Percentiles rank a stretch among this genome's conserved stretches.
Evolutionary conservation across 2,113 vertebrate genomes (phyloP).

Genomic region (Charadrius vociferus): DNA sequence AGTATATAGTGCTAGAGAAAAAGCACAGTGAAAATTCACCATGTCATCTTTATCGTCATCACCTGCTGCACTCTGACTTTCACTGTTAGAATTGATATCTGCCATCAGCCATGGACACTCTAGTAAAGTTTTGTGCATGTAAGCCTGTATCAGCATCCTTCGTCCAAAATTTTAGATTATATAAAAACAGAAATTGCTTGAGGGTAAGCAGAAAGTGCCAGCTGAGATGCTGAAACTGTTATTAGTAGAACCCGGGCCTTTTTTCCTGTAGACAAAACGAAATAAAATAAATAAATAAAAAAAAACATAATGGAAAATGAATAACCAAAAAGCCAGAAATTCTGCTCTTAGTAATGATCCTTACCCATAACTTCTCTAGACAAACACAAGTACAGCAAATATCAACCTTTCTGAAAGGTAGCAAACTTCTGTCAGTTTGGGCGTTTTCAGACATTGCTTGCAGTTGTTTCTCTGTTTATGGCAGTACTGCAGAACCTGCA

Average conservation of each 20-base stretch:
- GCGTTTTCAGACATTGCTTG: neutral
- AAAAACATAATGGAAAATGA: neutral
- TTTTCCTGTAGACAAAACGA: neutral
- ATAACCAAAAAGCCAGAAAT: neutral
- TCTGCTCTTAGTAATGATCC: neutral
- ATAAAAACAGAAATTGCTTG: neutral
- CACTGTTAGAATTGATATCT: neutral
- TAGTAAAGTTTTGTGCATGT: neutral
- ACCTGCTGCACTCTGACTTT: neutral
- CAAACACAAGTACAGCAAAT: neutral
- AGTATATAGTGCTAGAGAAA: neutral
- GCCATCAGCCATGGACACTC: neutral
- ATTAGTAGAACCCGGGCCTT: neutral
- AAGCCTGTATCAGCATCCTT: constrained; percentile 34
- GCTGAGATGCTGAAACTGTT: neutral
- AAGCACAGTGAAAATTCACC: neutral
- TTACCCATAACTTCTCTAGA: neutral
- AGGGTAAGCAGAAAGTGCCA: neutral
- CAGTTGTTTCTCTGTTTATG: neutral
- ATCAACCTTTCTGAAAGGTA: neutral
- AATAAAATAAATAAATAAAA: neutral
- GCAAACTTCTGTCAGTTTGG: neutral
- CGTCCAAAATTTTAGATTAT: neutral
- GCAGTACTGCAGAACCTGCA: neutral
- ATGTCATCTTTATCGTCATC: neutral